Evolutionary conservation across 2,888 invertebrate genomes (phyloP).

Genomic region (Drosophila mercatorum): DNA sequence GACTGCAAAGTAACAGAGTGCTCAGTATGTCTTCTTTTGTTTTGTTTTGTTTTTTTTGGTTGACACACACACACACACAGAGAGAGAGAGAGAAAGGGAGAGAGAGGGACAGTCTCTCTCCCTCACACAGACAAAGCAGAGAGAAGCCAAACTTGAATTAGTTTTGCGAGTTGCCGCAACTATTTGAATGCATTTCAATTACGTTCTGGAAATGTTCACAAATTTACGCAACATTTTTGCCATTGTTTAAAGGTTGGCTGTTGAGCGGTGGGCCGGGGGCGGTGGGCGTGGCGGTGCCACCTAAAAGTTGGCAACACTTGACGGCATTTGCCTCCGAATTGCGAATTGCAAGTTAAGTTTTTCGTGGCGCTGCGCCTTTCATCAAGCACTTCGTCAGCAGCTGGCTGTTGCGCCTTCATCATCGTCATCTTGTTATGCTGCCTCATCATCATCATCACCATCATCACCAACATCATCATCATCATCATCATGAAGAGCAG

Average conservation of each 20-base stretch:
- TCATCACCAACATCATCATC: background rate
- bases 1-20: conserved; percentile 43
- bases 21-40: background rate
- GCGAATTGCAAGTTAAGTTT: conserved; percentile 50
- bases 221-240: conserved; percentile 35
- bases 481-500: conserved; percentile 5
- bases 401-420: conserved; percentile 5
- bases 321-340: conserved; percentile 53
- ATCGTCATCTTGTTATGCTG: background rate
- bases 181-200: conserved; percentile 51
- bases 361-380: conserved; percentile 16
- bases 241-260: conserved; percentile 33
- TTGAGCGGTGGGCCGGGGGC: no score
- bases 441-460: background rate
- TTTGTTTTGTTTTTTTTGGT: background rate
- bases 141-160: conserved; percentile 15
- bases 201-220: conserved; percentile 21
- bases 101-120: no score
- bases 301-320: conserved; percentile 30
- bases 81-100: no score
- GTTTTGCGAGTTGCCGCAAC: conserved; percentile 3
- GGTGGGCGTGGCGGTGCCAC: conserved; percentile 5
- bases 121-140: conserved; percentile 1
- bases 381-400: conserved; percentile 3
- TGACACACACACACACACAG: conserved; percentile 6